These are phyloP conservation scores for Limanda limanda DNA, from an alignment of 2,113 vertebrate species.

Conservation along the genomic window DNA sequence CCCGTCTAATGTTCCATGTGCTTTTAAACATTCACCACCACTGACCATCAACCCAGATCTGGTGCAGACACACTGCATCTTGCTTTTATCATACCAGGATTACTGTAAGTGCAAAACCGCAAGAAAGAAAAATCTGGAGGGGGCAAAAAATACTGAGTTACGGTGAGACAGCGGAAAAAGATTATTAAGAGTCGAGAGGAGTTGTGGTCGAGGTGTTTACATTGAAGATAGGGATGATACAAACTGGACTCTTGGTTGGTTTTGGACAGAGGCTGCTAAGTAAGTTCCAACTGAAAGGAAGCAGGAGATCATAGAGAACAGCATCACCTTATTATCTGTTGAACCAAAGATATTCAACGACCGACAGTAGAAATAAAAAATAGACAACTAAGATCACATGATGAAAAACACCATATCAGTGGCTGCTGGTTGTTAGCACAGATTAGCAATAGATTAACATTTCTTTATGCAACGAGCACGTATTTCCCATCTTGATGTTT, in stretches of 20 bases:
- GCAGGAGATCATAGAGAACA: conserved; percentile 42
- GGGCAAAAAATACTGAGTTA: conserved; percentile 29
- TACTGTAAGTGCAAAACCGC: conserved; percentile 35
- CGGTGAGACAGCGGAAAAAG: not conserved
- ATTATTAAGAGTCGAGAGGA: conserved; percentile 22
- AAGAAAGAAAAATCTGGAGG: not conserved
- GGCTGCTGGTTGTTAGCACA: conserved; percentile 18
- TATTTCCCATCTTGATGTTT: not conserved
- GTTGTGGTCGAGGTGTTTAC: conserved; percentile 67
- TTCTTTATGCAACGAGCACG: too few species aligned
- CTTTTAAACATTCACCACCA: conserved; percentile 30
- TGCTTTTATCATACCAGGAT: conserved; percentile 23
- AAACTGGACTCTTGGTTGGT: conserved; percentile 65
- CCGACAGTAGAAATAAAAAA: not conserved
- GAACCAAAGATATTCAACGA: not conserved
- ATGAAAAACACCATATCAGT: not conserved
- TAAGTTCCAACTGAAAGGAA: conserved; percentile 76
- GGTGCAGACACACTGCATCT: conserved; percentile 19
- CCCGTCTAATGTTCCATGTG: too few species aligned
- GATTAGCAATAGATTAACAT: too few species aligned
- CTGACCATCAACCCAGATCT: conserved; percentile 36
- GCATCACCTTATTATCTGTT: not conserved
- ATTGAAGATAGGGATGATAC: conserved; percentile 78
- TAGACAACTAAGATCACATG: not conserved
- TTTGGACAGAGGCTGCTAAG: conserved; percentile 76